Evolutionary conservation across 2,113 vertebrate species (phyloP).

Genomic region (Mustelus asterias): DNA sequence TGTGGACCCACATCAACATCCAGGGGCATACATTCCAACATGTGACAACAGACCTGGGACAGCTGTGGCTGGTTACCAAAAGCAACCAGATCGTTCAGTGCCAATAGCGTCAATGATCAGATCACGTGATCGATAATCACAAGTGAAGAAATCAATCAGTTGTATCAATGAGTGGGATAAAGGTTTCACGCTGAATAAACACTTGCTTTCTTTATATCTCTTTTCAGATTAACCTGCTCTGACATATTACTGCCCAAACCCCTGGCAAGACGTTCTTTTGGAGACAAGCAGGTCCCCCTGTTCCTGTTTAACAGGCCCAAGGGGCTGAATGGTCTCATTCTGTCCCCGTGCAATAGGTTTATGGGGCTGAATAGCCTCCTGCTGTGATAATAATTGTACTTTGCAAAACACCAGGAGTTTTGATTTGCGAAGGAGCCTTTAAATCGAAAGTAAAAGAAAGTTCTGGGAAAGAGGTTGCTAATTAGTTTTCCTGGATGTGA

Average conservation of each 20-base stretch:
- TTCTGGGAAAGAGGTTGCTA: background rate
- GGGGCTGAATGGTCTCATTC: no score
- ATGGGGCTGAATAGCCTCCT: background rate
- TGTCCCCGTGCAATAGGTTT: background rate
- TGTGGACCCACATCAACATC: background rate
- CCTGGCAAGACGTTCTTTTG: background rate
- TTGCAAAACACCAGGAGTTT: background rate
- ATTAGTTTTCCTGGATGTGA: background rate
- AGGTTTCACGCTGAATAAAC: background rate
- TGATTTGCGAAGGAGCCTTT: background rate
- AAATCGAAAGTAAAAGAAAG: background rate
- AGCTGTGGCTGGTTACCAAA: slow-evolving; percentile 20
- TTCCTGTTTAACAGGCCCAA: no score
- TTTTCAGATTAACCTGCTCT: background rate
- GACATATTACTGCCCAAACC: background rate
- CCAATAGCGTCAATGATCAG: background rate
- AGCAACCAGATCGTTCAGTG: background rate
- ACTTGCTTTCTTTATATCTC: background rate
- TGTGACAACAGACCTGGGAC: slow-evolving; percentile 18
- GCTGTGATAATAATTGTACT: background rate
- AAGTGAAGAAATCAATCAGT: background rate
- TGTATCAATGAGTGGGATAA: background rate
- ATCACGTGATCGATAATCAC: background rate
- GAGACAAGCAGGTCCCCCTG: background rate
- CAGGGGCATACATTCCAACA: background rate